Conservation (phyloP, 2,888 invertebrate genomes). For the Melanchra persicariae region DNA sequence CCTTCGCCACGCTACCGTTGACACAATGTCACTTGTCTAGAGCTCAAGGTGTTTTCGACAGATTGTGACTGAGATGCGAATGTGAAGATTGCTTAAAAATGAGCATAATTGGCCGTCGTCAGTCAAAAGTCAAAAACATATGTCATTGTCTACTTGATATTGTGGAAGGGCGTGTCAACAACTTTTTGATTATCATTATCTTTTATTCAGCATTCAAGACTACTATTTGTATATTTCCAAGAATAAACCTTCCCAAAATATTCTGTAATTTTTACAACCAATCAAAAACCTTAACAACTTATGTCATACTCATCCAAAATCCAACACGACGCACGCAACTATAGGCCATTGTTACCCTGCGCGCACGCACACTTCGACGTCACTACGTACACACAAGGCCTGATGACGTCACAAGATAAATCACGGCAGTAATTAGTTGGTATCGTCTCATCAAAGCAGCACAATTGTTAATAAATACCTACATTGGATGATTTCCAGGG, state of each 20-base stretch:
- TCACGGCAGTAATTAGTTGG: constrained; percentile 79
- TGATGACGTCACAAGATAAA: constrained; percentile 71
- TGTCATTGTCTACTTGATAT: too few relatives aligned
- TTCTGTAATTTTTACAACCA: background rate
- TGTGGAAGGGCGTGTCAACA: too few relatives aligned
- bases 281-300: background rate
- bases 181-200: too few relatives aligned
- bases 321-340: constrained; percentile 16
- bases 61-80: too few relatives aligned
- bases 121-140: too few relatives aligned
- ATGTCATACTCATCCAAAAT: constrained; percentile 37
- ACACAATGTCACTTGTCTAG: too few relatives aligned
- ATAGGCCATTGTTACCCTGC: constrained; percentile 49
- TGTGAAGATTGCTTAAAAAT: too few relatives aligned
- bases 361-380: constrained; percentile 25
- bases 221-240: too few relatives aligned
- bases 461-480: constrained; percentile 87
- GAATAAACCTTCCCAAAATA: background rate
- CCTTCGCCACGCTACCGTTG: too few relatives aligned
- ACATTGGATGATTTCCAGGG: constrained; percentile 80
- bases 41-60: too few relatives aligned
- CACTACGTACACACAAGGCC: constrained; percentile 32
- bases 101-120: too few relatives aligned
- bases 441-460: constrained; percentile 78
- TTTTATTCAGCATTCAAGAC: too few relatives aligned